These are phyloP conservation scores for Lasioglossum calceatum DNA, from an alignment of 2,888 invertebrate species.

Conservation along the genomic window DNA sequence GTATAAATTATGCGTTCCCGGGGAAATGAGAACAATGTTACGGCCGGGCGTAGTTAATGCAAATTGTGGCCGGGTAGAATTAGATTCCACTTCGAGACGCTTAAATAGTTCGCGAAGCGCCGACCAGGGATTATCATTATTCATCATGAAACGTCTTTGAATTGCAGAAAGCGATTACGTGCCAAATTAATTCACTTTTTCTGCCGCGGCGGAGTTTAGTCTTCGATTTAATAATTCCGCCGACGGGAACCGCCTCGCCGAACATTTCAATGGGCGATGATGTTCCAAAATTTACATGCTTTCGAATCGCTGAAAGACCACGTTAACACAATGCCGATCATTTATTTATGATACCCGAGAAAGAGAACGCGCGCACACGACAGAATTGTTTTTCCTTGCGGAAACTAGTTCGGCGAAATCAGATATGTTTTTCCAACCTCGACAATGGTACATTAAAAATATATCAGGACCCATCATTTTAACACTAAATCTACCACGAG, in stretches of 20 bases:
- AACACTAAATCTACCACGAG: too few relatives aligned
- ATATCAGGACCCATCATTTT: too few relatives aligned
- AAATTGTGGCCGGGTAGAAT: conserved; percentile 60
- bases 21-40: conserved; percentile 62
- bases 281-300: conserved; percentile 4
- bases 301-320: background rate
- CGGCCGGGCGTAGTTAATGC: conserved; percentile 57
- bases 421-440: too few relatives aligned
- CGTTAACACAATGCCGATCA: background rate
- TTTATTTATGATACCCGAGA: background rate
- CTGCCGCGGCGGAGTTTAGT: background rate
- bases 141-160: conserved; percentile 51
- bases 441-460: too few relatives aligned
- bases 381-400: background rate
- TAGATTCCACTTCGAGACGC: conserved; percentile 55
- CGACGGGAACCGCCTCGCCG: background rate
- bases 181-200: conserved; percentile 19
- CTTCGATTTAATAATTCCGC: conserved; percentile 1
- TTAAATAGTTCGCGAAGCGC: conserved; percentile 56
- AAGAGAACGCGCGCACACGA: background rate
- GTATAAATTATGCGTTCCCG: conserved; percentile 64
- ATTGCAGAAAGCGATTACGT: conserved; percentile 48
- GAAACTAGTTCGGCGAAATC: background rate
- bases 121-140: conserved; percentile 58
- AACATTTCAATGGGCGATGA: background rate